phyloP scores from a whole-genome alignment of 2,888 invertebrate species.

The Tetanocera ferruginea region DNA sequence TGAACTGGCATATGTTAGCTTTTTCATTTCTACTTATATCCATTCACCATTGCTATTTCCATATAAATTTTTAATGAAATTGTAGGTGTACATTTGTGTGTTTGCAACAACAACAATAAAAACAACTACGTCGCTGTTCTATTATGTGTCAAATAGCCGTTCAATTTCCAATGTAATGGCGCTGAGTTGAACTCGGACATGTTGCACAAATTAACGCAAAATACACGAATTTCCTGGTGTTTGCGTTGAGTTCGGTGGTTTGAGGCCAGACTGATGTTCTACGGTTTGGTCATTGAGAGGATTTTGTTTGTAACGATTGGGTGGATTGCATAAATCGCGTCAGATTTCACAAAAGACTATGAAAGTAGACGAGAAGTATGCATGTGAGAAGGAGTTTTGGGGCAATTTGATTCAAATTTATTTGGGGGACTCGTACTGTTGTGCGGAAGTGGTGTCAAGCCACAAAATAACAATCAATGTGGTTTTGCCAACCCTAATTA shows the following conservation, averaged over 20 bases:
- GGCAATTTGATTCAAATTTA: too few relatives aligned
- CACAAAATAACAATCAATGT: conserved; percentile 27
- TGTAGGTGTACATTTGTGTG: neutral
- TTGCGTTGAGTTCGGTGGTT: neutral
- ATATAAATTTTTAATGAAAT: conserved; percentile 1
- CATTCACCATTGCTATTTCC: neutral
- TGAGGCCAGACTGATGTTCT: neutral
- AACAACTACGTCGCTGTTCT: neutral
- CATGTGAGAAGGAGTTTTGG: too few relatives aligned
- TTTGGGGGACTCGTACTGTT: too few relatives aligned
- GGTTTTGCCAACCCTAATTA: neutral
- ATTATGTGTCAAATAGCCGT: conserved; percentile 16
- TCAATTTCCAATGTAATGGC: neutral
- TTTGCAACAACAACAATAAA: neutral
- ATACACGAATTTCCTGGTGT: neutral
- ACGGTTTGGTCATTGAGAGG: neutral
- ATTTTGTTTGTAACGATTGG: neutral
- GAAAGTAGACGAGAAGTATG: too few relatives aligned
- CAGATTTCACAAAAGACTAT: too few relatives aligned
- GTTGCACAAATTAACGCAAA: neutral
- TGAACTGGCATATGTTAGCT: conserved; percentile 45
- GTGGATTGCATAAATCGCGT: neutral
- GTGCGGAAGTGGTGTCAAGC: neutral
- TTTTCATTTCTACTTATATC: neutral
- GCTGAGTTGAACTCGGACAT: neutral